These are phyloP conservation scores for Hololepta plana DNA, from an alignment of 2,888 invertebrate species.

Conservation along the genomic window DNA sequence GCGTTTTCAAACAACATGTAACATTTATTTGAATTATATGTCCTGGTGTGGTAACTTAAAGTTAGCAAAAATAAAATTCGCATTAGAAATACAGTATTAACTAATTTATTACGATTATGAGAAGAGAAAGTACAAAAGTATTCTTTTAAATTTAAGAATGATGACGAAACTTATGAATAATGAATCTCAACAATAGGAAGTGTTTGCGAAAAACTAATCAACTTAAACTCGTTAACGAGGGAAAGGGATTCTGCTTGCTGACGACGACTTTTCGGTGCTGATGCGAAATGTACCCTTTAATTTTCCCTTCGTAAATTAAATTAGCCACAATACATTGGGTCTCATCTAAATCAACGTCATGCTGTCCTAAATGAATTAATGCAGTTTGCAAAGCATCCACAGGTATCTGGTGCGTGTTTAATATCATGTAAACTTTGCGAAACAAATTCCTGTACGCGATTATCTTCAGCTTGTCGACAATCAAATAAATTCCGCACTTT, in stretches of 20 bases:
- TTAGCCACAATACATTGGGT: slow-evolving; percentile 94
- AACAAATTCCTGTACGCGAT: slow-evolving; percentile 92
- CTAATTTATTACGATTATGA: no score
- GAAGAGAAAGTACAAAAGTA: no score
- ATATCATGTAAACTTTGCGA: slow-evolving; percentile 67
- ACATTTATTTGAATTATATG: no score
- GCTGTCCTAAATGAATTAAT: slow-evolving; percentile 60
- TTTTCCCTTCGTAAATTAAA: slow-evolving; percentile 89
- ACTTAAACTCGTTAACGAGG: slow-evolving; percentile 44
- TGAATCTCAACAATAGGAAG: no score
- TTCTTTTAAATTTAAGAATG: slow-evolving; percentile 5
- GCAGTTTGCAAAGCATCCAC: slow-evolving; percentile 70
- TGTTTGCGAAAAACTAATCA: neutral
- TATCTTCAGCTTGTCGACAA: slow-evolving; percentile 89
- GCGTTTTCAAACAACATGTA: no score
- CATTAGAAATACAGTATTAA: no score
- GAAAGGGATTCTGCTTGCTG: slow-evolving; percentile 94
- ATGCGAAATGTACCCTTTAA: slow-evolving; percentile 96
- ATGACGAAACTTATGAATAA: slow-evolving; percentile 21
- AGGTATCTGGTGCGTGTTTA: slow-evolving; percentile 74
- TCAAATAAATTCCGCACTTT: slow-evolving; percentile 89
- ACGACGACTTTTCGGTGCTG: slow-evolving; percentile 94
- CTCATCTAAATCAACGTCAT: slow-evolving; percentile 83
- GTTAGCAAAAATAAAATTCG: neutral
- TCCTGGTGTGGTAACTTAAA: neutral